A percentile compares a stretch with the other conserved stretches of the same genome.
Evolutionary conservation across 2,888 invertebrate genomes (phyloP).

Genomic region (Chaetoderma sp.): DNA sequence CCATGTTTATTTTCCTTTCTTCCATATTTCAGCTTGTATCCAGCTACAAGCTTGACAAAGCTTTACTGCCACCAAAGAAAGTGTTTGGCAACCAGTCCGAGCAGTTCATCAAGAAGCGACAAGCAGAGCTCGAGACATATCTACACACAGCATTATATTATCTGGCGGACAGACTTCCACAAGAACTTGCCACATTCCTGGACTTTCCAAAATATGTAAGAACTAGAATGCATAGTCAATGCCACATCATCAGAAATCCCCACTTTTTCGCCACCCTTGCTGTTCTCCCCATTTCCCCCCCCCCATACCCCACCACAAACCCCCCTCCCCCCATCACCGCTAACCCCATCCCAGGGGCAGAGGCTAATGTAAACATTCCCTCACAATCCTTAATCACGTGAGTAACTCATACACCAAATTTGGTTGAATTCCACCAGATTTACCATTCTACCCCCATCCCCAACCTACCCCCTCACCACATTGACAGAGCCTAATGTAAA

Average conservation of each 20-base stretch:
- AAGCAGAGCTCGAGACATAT: slow-evolving; percentile 84
- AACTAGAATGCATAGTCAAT: no score
- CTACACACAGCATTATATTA: slow-evolving; percentile 80
- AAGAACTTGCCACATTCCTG: slow-evolving; percentile 84
- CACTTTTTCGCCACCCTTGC: neutral
- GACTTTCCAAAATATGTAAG: slow-evolving; percentile 84
- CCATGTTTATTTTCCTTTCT: no score
- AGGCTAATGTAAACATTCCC: no score
- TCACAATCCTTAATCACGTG: no score
- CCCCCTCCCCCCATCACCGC: neutral
- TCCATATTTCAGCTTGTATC: slow-evolving; percentile 77
- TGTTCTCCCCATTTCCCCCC: neutral
- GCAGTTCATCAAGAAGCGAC: slow-evolving; percentile 86
- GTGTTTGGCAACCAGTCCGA: slow-evolving; percentile 90
- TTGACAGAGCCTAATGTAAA: no score
- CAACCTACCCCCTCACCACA: no score
- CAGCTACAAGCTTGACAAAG: slow-evolving; percentile 85
- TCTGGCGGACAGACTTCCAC: slow-evolving; percentile 78
- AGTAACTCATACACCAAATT: no score
- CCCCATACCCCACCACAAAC: no score
- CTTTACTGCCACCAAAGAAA: slow-evolving; percentile 92
- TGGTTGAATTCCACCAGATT: no score
- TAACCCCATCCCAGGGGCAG: no score
- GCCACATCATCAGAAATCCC: no score
- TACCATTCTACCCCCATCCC: no score